Evolutionary conservation across 2,797 vertebrate genomes (phyloP), one percentile per base, ranked within the genome.

Genomic region (Thamnophis elegans): DNA sequence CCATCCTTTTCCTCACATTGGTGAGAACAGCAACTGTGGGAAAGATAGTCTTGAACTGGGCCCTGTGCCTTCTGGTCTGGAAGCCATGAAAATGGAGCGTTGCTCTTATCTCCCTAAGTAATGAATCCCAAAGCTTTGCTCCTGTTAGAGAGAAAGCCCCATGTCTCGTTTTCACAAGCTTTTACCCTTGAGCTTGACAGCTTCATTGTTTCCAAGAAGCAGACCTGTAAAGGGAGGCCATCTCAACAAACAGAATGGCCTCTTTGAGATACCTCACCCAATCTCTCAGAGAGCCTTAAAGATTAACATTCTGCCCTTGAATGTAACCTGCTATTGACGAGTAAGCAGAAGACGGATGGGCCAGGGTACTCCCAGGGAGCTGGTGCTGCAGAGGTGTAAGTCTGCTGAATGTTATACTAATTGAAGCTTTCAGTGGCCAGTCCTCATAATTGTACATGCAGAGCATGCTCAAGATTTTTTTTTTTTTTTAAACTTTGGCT

Each of bases 191-290:
- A 92, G 89, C 88, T 90, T 92, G 93, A 93, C 93, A 93, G 91
- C 89, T 93, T 93, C 93, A 93, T 92, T 88, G 93, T 93, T 93
- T 92, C 91, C 86, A 82, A 92, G 68, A 89, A 92, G 90, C 86
- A 91, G 91, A 90, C 32, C 5, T 94, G 28, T 25, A 36, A n/a
- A 22, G 11, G 22, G 32, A 51, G 3, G 88, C 92, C 85, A 59
- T 88, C 93, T 60, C 87, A 85, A 26, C 16, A 22, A 92, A 36
- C 65, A 89, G 90, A 58, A 78, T 68, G 88, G 25, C 51, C 73
- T 91, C 91, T 65, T 87, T 93, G 92, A 95, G 62, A n/a, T 65
- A 90, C 58, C 78, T 92, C 91, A 92, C 68, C 47, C n/a, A 94
- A 28, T 73, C 92, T 55, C 91, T 2, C 7, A 88, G 53, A 94